phyloP scores from a whole-genome alignment of 1,140 invertebrate species.

The Trachelipus rathkii region DNA sequence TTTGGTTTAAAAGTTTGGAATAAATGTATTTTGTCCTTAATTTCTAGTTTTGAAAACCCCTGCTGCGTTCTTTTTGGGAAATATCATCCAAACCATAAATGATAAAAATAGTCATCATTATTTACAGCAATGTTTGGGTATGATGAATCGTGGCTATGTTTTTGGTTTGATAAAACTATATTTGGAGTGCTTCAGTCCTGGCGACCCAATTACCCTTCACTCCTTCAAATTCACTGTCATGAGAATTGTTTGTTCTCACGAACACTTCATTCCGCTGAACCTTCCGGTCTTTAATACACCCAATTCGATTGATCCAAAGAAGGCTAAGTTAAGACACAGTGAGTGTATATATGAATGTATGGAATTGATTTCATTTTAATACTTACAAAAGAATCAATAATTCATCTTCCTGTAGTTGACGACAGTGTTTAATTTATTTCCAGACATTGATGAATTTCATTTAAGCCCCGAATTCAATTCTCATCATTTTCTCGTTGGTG shows the following conservation, averaged over 20 bases:
- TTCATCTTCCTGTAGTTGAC: background rate
- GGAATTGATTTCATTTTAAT: too few species aligned
- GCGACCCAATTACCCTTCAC: conserved; percentile 71
- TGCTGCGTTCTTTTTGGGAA: background rate
- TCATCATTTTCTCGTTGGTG: conserved; percentile 82
- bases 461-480: conserved; percentile 62
- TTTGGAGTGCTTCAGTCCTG: conserved; percentile 75
- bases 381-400: too few species aligned
- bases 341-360: conserved; percentile 16
- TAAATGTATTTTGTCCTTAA: too few species aligned
- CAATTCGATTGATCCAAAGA: conserved; percentile 44
- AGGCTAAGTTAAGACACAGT: conserved; percentile 49
- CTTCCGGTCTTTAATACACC: conserved; percentile 60
- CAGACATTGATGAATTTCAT: conserved; percentile 44
- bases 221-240: conserved; percentile 84
- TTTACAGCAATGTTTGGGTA: conserved; percentile 75
- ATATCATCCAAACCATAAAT: background rate
- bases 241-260: conserved; percentile 86
- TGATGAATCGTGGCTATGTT: conserved; percentile 90
- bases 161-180: conserved; percentile 82
- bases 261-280: conserved; percentile 85
- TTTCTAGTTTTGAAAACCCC: too few species aligned
- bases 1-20: too few species aligned
- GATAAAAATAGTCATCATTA: background rate
- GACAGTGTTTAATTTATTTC: background rate